Percentiles rank a stretch among this genome's conserved stretches.
Evolutionary conservation across 2,797 vertebrate genomes (phyloP).

Genomic region (Aldrovandia affinis): DNA sequence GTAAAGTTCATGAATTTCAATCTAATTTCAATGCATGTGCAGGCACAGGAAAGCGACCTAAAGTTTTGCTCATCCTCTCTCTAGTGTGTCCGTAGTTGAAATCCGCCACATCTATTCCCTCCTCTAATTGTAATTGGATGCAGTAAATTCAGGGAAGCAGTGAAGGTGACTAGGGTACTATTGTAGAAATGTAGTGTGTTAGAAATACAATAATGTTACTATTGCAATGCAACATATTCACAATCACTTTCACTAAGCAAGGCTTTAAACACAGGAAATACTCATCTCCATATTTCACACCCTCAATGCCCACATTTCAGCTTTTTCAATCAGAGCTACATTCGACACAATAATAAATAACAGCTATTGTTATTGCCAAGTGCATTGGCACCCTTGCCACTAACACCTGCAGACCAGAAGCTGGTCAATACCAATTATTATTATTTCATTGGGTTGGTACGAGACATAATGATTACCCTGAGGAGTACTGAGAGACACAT

Average conservation of each 20-base stretch:
- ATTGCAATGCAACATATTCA: neutral
- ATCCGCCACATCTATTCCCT: neutral
- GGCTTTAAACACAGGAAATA: no score
- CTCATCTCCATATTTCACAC: neutral
- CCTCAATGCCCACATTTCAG: neutral
- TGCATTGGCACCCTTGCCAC: neutral
- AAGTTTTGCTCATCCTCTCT: neutral
- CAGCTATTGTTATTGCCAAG: neutral
- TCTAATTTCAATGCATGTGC: neutral
- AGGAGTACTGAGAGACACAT: neutral
- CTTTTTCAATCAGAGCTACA: neutral
- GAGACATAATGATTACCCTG: no score
- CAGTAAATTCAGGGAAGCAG: neutral
- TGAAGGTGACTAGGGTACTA: neutral
- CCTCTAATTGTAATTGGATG: neutral
- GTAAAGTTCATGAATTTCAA: neutral
- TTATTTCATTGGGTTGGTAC: no score
- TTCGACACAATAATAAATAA: neutral
- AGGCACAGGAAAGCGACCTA: neutral
- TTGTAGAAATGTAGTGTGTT: neutral
- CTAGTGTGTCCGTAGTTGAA: no score
- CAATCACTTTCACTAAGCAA: no score
- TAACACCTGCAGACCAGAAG: neutral
- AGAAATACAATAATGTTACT: slow-evolving; percentile 9
- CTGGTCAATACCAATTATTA: slow-evolving; percentile 21